These are phyloP conservation scores for Pelobates fuscus DNA, from an alignment of 2,113 vertebrate species.

Conservation along the genomic window DNA sequence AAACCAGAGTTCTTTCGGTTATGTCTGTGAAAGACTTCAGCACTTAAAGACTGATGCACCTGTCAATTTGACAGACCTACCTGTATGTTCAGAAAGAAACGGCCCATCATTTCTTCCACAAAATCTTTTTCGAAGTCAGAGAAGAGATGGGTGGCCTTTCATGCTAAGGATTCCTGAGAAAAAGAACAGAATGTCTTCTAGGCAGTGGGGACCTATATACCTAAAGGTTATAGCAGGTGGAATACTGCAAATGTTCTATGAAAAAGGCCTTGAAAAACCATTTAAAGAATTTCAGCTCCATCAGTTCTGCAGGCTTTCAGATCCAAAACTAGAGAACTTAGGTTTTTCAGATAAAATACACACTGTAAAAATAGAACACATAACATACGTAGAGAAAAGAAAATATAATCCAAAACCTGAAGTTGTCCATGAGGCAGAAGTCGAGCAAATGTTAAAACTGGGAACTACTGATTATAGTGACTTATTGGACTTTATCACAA, in stretches of 20 bases:
- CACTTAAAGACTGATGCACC: constrained; percentile 68
- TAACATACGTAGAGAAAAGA: constrained; percentile 85
- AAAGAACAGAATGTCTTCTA: constrained; percentile 97
- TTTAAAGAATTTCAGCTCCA: constrained; percentile 92
- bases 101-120: constrained; percentile 67
- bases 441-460: constrained; percentile 91
- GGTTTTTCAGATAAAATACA: constrained; percentile 86
- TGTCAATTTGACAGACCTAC: constrained; percentile 21
- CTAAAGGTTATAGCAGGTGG: constrained; percentile 83
- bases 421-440: constrained; percentile 80
- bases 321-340: constrained; percentile 87
- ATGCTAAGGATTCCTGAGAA: constrained; percentile 96
- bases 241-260: constrained; percentile 92
- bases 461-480: constrained; percentile 82
- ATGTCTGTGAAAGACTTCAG: constrained; percentile 86
- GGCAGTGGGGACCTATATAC: constrained; percentile 96
- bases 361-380: constrained; percentile 87
- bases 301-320: constrained; percentile 80
- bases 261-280: constrained; percentile 92
- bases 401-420: constrained; percentile 87
- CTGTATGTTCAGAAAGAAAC: neutral
- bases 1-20: constrained; percentile 83
- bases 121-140: constrained; percentile 79
- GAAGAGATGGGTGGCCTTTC: constrained; percentile 85
- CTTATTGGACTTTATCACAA: constrained; percentile 80